These are phyloP conservation scores for Semnornis frantzii DNA, from an alignment of 2,113 vertebrate genomes.

Conservation along the genomic window DNA sequence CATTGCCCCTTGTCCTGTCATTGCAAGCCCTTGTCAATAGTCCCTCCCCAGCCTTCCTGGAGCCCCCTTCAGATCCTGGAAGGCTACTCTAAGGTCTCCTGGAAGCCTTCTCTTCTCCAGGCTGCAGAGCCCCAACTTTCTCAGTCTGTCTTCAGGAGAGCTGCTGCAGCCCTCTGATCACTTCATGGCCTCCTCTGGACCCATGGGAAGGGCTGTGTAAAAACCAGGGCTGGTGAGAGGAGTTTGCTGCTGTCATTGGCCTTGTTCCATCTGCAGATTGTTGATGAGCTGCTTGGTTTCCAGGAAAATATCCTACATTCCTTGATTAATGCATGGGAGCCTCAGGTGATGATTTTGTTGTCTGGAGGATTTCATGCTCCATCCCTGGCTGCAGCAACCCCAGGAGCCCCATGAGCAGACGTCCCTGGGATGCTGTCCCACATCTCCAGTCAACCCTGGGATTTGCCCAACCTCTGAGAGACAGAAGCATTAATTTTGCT, in stretches of 20 bases:
- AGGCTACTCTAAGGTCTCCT: too few species aligned
- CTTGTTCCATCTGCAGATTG: background rate
- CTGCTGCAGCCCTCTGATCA: too few species aligned
- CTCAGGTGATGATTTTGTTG: background rate
- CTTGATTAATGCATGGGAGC: background rate
- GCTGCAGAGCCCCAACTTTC: too few species aligned
- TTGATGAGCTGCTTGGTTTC: background rate
- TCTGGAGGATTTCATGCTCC: background rate
- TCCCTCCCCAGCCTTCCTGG: too few species aligned
- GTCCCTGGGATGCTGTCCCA: background rate
- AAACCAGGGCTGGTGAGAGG: background rate
- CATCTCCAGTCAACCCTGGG: background rate
- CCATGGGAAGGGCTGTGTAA: accelerated
- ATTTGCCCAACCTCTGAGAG: accelerated
- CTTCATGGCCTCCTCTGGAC: too few species aligned
- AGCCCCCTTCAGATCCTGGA: too few species aligned
- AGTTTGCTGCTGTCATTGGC: accelerated
- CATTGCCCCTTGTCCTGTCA: too few species aligned
- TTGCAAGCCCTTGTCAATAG: too few species aligned
- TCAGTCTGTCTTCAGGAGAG: too few species aligned
- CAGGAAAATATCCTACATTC: background rate
- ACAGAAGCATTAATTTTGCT: background rate
- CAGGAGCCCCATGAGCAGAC: background rate
- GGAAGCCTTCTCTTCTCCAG: too few species aligned
- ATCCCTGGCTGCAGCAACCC: background rate